phyloP scores from a whole-genome alignment of 2,888 invertebrate genomes.

The Leptopilina syphax region DNA sequence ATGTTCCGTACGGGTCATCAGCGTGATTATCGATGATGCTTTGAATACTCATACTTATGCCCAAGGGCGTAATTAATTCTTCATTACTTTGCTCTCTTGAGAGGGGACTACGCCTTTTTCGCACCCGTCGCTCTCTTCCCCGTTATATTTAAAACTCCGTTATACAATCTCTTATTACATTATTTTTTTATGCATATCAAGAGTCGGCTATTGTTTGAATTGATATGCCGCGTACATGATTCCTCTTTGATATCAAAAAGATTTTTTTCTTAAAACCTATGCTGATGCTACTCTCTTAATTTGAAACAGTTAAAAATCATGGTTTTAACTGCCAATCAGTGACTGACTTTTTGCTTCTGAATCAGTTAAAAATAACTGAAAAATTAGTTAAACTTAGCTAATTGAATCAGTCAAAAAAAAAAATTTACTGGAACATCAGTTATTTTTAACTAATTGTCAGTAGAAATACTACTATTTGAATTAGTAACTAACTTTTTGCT shows the following conservation, averaged over 20 bases:
- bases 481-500: too few relatives aligned
- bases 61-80: slow-evolving; percentile 29
- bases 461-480: too few relatives aligned
- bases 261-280: neutral
- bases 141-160: slow-evolving; percentile 31
- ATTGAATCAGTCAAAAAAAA: too few relatives aligned
- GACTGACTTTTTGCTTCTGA: too few relatives aligned
- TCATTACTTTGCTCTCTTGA: slow-evolving; percentile 11
- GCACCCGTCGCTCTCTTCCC: slow-evolving; percentile 26
- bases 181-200: slow-evolving; percentile 27
- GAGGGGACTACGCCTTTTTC: slow-evolving; percentile 15
- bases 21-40: neutral
- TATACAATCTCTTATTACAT: slow-evolving; percentile 16
- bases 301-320: too few relatives aligned
- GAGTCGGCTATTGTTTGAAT: slow-evolving; percentile 19
- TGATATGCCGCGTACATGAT: neutral
- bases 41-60: slow-evolving; percentile 29
- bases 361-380: too few relatives aligned
- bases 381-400: too few relatives aligned
- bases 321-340: too few relatives aligned
- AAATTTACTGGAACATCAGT: too few relatives aligned
- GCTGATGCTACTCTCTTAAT: too few relatives aligned
- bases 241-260: neutral
- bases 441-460: too few relatives aligned
- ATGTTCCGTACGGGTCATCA: slow-evolving; percentile 23